Conservation (phyloP, 2,888 invertebrate genomes). For the Zaprionus obscuricornis region DNA sequence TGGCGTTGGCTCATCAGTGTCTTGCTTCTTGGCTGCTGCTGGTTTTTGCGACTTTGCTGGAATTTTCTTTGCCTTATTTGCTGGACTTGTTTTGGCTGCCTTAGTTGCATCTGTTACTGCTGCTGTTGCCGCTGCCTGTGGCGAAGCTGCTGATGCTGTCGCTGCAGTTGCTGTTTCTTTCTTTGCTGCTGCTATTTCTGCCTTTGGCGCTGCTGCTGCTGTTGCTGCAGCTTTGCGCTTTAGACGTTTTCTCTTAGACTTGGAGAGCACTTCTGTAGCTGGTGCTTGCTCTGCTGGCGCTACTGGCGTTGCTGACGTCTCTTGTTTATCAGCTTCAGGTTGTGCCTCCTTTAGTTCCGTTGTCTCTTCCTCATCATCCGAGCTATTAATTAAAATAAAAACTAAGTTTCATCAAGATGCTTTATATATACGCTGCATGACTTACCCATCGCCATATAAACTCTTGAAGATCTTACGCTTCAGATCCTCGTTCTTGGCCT, state of each 20-base stretch:
- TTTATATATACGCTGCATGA: neutral
- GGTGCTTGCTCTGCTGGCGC: neutral
- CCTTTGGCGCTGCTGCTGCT: conserved; percentile 2
- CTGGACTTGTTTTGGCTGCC: conserved; percentile 40
- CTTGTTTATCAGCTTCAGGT: neutral
- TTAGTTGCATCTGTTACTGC: neutral
- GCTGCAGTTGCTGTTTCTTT: neutral
- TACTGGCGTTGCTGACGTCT: no score
- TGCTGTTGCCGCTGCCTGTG: neutral
- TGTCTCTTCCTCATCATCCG: conserved; percentile 78
- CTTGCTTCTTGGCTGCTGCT: neutral
- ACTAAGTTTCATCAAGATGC: neutral
- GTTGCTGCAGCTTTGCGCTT: conserved; percentile 65
- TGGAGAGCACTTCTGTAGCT: conserved; percentile 47
- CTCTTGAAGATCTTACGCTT: conserved; percentile 92
- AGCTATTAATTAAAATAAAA: conserved; percentile 62
- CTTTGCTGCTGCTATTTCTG: neutral
- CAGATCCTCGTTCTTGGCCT: conserved; percentile 88
- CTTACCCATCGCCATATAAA: conserved; percentile 85
- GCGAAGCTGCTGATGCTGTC: conserved; percentile 3
- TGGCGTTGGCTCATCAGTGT: neutral
- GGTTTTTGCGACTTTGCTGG: neutral
- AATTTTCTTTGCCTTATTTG: neutral
- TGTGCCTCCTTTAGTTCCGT: conserved; percentile 14
- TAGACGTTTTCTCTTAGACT: conserved; percentile 63